Evolutionary conservation across 1,140 invertebrate genomes (phyloP).

Genomic region (Yoshiicerus persimilis): DNA sequence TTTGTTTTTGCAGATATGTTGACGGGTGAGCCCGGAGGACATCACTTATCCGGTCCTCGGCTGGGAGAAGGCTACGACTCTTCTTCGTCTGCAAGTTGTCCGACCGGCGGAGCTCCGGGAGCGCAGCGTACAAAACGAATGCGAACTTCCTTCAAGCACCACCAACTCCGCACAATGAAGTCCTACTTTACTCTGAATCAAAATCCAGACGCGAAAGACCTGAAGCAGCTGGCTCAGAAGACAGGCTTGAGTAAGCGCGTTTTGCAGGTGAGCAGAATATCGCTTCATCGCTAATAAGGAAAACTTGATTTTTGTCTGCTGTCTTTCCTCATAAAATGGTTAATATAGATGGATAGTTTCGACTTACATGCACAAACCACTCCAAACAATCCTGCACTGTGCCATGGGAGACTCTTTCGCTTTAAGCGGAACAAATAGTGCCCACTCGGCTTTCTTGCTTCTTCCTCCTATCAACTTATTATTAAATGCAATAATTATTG

Average conservation of each 20-base stretch:
- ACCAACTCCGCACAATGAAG: conserved; percentile 96
- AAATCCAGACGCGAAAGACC: conserved; percentile 94
- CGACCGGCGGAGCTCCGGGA: conserved; percentile 42
- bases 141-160: conserved; percentile 95
- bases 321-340: background rate
- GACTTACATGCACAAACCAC: no score
- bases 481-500: background rate
- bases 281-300: background rate
- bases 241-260: conserved; percentile 95
- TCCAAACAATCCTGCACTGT: no score
- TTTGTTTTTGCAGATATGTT: conserved; percentile 11
- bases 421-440: conserved; percentile 22
- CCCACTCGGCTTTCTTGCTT: background rate
- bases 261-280: conserved; percentile 72
- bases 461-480: background rate
- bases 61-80: conserved; percentile 57
- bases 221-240: conserved; percentile 92
- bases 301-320: background rate
- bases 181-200: conserved; percentile 95
- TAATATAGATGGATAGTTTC: background rate
- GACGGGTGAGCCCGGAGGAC: conserved; percentile 21
- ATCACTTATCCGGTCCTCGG: conserved; percentile 3
- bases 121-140: conserved; percentile 80
- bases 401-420: background rate
- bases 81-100: conserved; percentile 67